Conservation (phyloP, 2,888 invertebrate genomes). For the Orgyia antiqua region DNA sequence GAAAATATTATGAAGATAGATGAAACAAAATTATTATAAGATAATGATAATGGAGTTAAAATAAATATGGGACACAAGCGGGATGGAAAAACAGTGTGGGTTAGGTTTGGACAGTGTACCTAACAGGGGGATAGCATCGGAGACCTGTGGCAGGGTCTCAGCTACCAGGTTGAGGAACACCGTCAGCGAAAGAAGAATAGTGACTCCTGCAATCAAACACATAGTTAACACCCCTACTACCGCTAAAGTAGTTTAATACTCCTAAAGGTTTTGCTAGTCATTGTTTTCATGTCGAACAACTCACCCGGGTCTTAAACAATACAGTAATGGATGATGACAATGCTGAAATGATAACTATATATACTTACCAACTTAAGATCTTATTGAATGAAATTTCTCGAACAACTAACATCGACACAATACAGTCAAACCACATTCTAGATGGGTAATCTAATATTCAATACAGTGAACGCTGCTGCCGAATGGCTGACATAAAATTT, state of each 20-base stretch:
- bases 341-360: conserved; percentile 33
- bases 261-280: not conserved
- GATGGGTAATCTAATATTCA: conserved; percentile 49
- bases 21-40: conserved; percentile 39
- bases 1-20: conserved; percentile 35
- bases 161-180: conserved; percentile 99
- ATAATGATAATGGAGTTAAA: conserved; percentile 42
- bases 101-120: conserved; percentile 84
- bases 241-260: conserved; percentile 2
- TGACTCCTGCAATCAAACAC: conserved; percentile 95
- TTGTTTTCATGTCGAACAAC: not conserved
- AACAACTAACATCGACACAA: conserved; percentile 37
- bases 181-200: conserved; percentile 99
- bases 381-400: conserved; percentile 21
- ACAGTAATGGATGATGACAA: conserved; percentile 20
- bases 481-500: conserved; percentile 33
- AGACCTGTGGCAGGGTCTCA: conserved; percentile 99
- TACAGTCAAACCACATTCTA: conserved; percentile 51
- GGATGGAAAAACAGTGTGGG: conserved; percentile 52
- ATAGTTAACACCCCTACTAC: conserved; percentile 69
- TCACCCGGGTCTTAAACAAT: too few species aligned
- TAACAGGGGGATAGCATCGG: conserved; percentile 99
- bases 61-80: conserved; percentile 44
- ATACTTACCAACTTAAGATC: conserved; percentile 35
- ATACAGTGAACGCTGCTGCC: conserved; percentile 41